Percentiles rank a stretch among this genome's conserved stretches.
phyloP scores from a whole-genome alignment of 2,888 invertebrate genomes.

The Nowickia ferox region DNA sequence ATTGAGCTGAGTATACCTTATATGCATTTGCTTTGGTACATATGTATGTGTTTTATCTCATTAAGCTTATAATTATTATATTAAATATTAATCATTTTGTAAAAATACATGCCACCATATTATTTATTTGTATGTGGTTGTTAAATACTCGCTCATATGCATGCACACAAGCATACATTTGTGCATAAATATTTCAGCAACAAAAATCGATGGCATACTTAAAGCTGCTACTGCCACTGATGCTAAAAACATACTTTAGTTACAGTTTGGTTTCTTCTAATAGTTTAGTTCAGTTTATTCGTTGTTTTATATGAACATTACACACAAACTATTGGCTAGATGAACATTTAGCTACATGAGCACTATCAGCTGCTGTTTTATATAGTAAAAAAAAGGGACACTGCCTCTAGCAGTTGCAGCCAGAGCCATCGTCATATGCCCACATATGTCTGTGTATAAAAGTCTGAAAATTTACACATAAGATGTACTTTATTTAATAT shows the following conservation, averaged over 20 bases:
- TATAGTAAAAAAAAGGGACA: slow-evolving; percentile 8
- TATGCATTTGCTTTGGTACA: too few relatives aligned
- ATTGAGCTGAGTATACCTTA: too few relatives aligned
- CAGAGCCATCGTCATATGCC: slow-evolving; percentile 12
- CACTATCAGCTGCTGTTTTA: slow-evolving; percentile 15
- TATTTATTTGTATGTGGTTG: slow-evolving; percentile 30
- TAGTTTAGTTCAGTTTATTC: slow-evolving; percentile 26
- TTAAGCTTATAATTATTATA: too few relatives aligned
- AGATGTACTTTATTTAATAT: slow-evolving; percentile 6
- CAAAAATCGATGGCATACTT: slow-evolving; percentile 69
- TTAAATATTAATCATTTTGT: neutral
- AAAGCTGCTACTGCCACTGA: slow-evolving; percentile 23
- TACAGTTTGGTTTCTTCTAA: slow-evolving; percentile 40
- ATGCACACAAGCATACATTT: neutral
- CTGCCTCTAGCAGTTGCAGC: slow-evolving; percentile 15
- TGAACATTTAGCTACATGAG: slow-evolving; percentile 36
- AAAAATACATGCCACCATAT: slow-evolving; percentile 18
- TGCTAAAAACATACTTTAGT: slow-evolving; percentile 10
- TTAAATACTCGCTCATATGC: slow-evolving; percentile 9
- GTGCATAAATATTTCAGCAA: slow-evolving; percentile 29
- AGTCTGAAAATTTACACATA: neutral
- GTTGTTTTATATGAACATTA: slow-evolving; percentile 18
- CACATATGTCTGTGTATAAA: neutral
- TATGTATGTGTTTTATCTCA: too few relatives aligned
- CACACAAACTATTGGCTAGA: slow-evolving; percentile 50